Evolutionary conservation across 1,140 invertebrate species (phyloP), one percentile per base, ranked within the genome.

Genomic region (Maconellicoccus hirsutus): DNA sequence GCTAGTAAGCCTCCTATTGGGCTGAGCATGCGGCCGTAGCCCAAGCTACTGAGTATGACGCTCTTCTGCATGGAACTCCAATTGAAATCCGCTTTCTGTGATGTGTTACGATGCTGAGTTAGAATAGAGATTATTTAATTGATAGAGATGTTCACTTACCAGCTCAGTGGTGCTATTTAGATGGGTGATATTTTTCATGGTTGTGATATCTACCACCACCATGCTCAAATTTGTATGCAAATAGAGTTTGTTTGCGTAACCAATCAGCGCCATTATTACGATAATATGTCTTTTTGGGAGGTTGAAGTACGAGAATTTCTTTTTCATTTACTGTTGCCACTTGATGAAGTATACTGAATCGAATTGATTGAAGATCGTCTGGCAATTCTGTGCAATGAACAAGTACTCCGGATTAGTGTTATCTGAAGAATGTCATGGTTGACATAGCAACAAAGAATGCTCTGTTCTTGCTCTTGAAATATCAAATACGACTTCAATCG

Each of bases 51-150:
- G 4, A 59, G 52, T 7, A 59, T 59, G 16, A 59, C 6, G 16
- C 52, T 16, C 16, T 59, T 59, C 16, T n/a, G 3, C 4, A 7
- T 4, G 16, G 52, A 59, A 16, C 21, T 22, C 52, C 52, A 59
- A 6, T 59, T 59, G 52, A 75, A 75, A 75, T 74, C 75, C 4
- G 16, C 16, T 16, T 16, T 22, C 52, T 59, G 22, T 79, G 21
- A n/a, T n/a, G n/a, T n/a, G n/a, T n/a, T n/a, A n/a, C n/a, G n/a
- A n/a, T n/a, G n/a, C 21, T 78, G 79, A 23, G 78, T 74, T 33
- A 29, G 7, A 38, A 70, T 78, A 79, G 19, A n/a, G n/a, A n/a
- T n/a, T n/a, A n/a, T n/a, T n/a, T n/a, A n/a, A n/a, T n/a, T n/a
- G 29, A 33, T 33, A 33, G 12, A 33, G 29, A 33, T 33, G 12